Base-by-base conservation (phyloP, 2,888 invertebrate species). In the Macaria liturata region DNA sequence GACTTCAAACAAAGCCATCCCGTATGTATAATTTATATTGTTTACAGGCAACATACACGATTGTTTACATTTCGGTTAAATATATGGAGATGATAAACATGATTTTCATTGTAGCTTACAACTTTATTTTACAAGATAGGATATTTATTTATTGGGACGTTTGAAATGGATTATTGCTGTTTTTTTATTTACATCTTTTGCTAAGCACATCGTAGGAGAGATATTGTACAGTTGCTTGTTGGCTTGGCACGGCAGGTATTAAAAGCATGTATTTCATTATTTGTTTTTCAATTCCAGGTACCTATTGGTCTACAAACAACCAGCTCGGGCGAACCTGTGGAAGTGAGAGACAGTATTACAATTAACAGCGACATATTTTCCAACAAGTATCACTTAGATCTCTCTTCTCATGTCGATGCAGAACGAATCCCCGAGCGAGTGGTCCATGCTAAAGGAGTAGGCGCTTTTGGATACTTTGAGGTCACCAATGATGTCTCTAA, bases 381-480 rank as follows among this genome's bases (percentile, higher is more conserved):
- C 4, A 79, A 78, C 46, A 72, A 76, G 52, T 93, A 69, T 42
- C 93, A 94, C 59, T 67, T 96, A 4, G 96, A 96, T 71, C 94
- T 95, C 74, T 88, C 95, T 0, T 94, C 96, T 72, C 97, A 97
- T 74, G 94, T 94, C 72, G 91, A 96, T 34, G 97, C 61, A 3
- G 78, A 80, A 97, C 93, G 98, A 55, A 97, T 97, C 71, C 98
- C 98, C 0, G 98, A 98, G 77, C 93, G 98, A 69, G 96, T 97
- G 0, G 97, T 97, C 0, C 97, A 98, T 80, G 97, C 98, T 0
- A 98, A 98, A 86, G 98, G 98, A 63, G 95, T 95, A 40, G 97
- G 96, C 42, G 96, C 96, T 0, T 95, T 95, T 75, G 96, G 95
- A 0, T 95, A 95, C 74, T 96, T 97, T 70, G 95, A 96, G 82